Evolutionary conservation across 2,888 invertebrate species (phyloP), one percentile per base, ranked within the genome.

Genomic region (Mythimna impura): DNA sequence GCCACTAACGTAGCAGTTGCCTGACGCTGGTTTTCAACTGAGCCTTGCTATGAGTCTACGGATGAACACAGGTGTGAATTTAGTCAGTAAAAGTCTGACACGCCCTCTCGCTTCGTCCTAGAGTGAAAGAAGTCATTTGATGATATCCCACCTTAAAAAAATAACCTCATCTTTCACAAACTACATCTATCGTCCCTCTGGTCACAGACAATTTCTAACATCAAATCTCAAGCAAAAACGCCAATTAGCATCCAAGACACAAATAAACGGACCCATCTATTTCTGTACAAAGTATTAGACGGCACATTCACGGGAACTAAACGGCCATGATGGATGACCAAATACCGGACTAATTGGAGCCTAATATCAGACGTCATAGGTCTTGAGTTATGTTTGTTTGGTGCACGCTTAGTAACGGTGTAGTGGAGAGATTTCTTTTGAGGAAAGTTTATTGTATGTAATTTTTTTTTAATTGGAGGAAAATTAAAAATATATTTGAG

Each of bases 291-390:
- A 78, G 74, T 71, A 73, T 81, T 84, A 70, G 66, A 60, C 73
- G 82, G 58, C 50, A 84, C 84, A 84, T 84, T 84, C 65, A 70
- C 68, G 25, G 43, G 50, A 63, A 66, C 72, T 84, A 78, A 72
- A 54, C 66, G 22, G 58, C 22, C 61, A 60, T 80, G 85, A 85
- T 82, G 17, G 64, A 85, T 80, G 22, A 60, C 58, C 65, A 36
- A 73, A 82, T 86, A 55, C 83, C 74, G 4, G 1, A 25, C 80
- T 85, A 85, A 85, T 85, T 85, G 76, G 83, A 12, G 22, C 63
- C 74, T 76, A 82, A 86, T 85, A 85, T 71, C 17, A 30, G 34
- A 55, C 54, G 85, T 80, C 85, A 86, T 80, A 86, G 47, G 40
- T 17, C 5, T 50, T 81, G 75, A 84, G 47, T 66, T 77, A 84